A percentile compares a stretch with the other conserved stretches of the same genome.
Conservation (phyloP, 2,888 invertebrate genomes). For the Cantharis lateralis region DNA sequence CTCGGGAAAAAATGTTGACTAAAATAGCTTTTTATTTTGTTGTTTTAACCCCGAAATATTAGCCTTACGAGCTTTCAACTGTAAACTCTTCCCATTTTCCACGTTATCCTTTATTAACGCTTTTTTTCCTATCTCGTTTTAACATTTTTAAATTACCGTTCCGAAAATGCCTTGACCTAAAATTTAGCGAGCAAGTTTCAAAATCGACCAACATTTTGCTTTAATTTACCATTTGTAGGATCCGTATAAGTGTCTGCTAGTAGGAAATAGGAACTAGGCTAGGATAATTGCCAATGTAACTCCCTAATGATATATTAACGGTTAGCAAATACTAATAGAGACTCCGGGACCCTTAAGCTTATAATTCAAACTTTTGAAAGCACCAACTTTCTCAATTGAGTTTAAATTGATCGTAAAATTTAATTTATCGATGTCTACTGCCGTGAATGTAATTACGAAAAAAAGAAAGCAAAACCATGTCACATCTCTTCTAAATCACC, state of each 20-base stretch:
- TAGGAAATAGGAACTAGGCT: slow-evolving; percentile 15
- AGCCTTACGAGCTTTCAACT: slow-evolving; percentile 16
- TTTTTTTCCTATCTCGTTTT: not conserved
- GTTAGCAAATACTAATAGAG: slow-evolving; percentile 3
- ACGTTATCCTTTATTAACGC: slow-evolving; percentile 17
- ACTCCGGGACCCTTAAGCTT: not conserved
- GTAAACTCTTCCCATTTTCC: slow-evolving; percentile 9
- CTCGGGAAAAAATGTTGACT: not conserved
- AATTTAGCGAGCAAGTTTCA: not conserved
- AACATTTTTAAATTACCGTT: not conserved
- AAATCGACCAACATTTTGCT: not conserved
- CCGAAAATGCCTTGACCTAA: not conserved
- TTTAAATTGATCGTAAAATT: not conserved
- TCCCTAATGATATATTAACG: slow-evolving; percentile 14
- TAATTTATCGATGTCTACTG: not conserved
- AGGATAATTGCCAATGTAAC: slow-evolving; percentile 15
- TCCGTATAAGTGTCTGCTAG: slow-evolving; percentile 4
- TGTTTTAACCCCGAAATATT: slow-evolving; percentile 19
- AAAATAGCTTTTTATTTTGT: slow-evolving; percentile 19
- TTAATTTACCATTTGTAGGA: slow-evolving; percentile 7
- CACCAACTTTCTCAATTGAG: not conserved
- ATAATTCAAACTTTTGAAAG: not conserved
- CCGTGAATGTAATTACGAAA: not conserved
- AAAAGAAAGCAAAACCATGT: not conserved
- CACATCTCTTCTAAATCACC: not conserved